Evolutionary conservation across 2,888 invertebrate species (phyloP).

Genomic region (Andrena trimmerana): DNA sequence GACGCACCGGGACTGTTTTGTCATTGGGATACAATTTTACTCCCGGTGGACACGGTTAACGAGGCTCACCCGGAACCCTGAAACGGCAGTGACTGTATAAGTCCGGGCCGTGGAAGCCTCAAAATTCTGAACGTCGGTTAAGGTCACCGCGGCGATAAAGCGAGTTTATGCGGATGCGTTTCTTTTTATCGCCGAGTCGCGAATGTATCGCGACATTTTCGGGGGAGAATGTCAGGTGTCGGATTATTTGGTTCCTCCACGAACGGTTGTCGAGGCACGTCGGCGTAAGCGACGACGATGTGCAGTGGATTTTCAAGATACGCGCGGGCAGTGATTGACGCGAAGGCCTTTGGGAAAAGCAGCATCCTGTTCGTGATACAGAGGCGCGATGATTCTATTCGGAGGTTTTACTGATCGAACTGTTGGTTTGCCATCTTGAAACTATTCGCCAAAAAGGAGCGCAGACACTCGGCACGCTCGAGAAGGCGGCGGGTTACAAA

Average conservation of each 20-base stretch:
- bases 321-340: neutral
- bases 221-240: constrained; percentile 21
- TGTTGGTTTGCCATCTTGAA: constrained; percentile 9
- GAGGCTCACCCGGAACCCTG: too few relatives aligned
- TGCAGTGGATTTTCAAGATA: neutral
- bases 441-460: neutral
- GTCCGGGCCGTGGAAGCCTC: too few relatives aligned
- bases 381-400: neutral
- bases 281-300: too few relatives aligned
- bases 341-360: constrained; percentile 19
- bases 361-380: constrained; percentile 24
- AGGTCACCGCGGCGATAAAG: constrained; percentile 40
- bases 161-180: neutral
- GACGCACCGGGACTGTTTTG: too few relatives aligned
- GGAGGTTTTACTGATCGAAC: constrained; percentile 1
- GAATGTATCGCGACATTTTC: constrained; percentile 32
- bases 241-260: neutral
- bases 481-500: constrained; percentile 3
- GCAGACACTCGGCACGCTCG: neutral
- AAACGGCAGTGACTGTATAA: too few relatives aligned
- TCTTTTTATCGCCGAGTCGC: neutral
- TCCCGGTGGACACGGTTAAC: too few relatives aligned
- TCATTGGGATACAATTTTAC: too few relatives aligned
- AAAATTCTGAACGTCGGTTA: neutral
- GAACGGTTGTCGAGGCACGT: neutral